Evolutionary conservation across 1,140 invertebrate genomes (phyloP), one percentile per base, ranked within the genome.

Genomic region (Lucilia cuprina): DNA sequence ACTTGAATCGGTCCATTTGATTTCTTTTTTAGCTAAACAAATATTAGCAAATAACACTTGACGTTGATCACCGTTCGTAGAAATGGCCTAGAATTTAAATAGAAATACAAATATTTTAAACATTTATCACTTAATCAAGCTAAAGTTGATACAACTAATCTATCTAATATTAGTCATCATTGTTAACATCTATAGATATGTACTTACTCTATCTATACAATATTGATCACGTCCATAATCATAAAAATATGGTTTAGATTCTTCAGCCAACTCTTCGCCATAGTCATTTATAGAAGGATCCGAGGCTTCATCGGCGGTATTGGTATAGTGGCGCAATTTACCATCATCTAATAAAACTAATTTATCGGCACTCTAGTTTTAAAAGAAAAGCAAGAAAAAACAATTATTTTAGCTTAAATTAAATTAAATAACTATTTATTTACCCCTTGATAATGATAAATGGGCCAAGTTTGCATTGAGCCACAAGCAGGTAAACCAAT

Each of bases 211-310:
- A 87, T 97, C 96, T 80, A 95, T 92, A 87, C 96, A 97, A 88
- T 96, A 96, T 91, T 94, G 93, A 35, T 95, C 94, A 84, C 94
- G 94, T 14, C 92, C 91, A 88, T 96, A 96, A 88, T 96, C 95
- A 86, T 95, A 93, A 86, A 93, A 94, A 21, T 94, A 91, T 41
- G 87, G 84, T 60, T 88, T 86, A 82, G 91, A 82, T 85, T 91
- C 85, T 86, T 91, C 85, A 85, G 89, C 86, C 41, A 91, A 83
- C 83, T 89, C 85, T 83, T 88, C 86, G 21, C 92, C 89, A 34
- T 93, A 92, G 35, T 92, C 92, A 0, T 86, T 77, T 3, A 30
- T 30, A 30, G 25, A 30, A 17, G 84, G 83, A 25, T 85, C 85
- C 8, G 77, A 78, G 9, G 70, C 34, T n/a, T 93, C 91, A 70